Evolutionary conservation across 2,113 vertebrate genomes (phyloP), one percentile per base, ranked within the genome.

Genomic region (Echinops telfairi): DNA sequence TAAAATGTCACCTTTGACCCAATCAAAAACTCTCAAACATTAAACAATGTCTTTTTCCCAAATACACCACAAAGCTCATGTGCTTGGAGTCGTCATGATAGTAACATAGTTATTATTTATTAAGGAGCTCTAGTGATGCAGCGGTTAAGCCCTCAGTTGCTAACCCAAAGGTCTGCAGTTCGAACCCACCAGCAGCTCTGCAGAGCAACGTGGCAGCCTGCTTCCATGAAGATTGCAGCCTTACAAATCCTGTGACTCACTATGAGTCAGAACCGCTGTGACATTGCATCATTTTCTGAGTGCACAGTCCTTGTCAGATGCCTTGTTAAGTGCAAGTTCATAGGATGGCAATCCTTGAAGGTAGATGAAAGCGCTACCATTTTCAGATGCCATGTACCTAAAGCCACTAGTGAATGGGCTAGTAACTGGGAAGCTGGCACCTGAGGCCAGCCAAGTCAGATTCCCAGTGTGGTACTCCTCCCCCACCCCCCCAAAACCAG

Each of bases 361-460:
- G 31, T 33, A 90, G 19, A 79, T 23, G 16, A 88, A 43, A 88
- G 4, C 57, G 43, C 71, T 38, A 53, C 53, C 82, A 70, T 90
- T 82, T 95, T 93, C 93, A 93, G 75, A 83, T 64, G 23, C 73
- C 47, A 25, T 84, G 11, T 29, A 82, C 31, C 19, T 60, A 83
- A 70, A 22, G 31, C 38, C 77, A 58, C 11, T 40, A 40, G 9
- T 64, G 57, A 40, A 7, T 40, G 40, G 40, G 19, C 62, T 82
- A n/a, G 0, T 22, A 53, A 86, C 43, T 86, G 10, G 79, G 94
- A 83, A 94, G 83, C 71, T 78, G 40, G 83, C 7, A 20, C 90
- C 94, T 88, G 90, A 95, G 96, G 85, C 95, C 94, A 94, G 88
- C 95, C 94, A 94, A 86, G 60, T 43, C 86, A 66, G 19, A 88